A percentile compares a stretch with the other conserved stretches of the same genome.
phyloP scores from a whole-genome alignment of 92 coral and sea anemone species.

The Montipora capitata region DNA sequence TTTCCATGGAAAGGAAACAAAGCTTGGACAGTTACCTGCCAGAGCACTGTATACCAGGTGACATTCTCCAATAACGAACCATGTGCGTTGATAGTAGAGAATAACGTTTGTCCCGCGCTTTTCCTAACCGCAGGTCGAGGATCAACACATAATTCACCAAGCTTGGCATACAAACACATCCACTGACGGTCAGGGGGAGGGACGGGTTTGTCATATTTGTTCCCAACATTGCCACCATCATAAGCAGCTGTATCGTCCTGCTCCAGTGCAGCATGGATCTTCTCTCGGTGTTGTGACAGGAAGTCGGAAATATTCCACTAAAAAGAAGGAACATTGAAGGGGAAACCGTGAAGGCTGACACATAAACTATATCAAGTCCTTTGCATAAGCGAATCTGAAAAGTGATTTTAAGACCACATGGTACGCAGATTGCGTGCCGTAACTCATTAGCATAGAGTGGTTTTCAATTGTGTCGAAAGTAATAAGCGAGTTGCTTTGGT shows the following conservation, averaged over 20 bases:
- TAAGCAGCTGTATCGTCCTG: constrained; percentile 55
- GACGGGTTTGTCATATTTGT: constrained; percentile 91
- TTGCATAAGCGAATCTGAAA: too few species aligned
- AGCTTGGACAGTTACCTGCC: constrained; percentile 82
- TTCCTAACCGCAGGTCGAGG: constrained; percentile 98
- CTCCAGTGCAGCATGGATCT: constrained; percentile 86
- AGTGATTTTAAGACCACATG: too few species aligned
- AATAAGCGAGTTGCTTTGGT: too few species aligned
- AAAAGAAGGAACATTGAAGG: not conserved
- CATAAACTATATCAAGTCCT: too few species aligned
- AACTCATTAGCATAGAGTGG: too few species aligned
- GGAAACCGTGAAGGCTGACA: too few species aligned
- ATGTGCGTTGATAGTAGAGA: constrained; percentile 98
- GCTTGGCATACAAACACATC: constrained; percentile 98
- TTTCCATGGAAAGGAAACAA: not conserved
- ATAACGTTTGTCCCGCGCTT: constrained; percentile 99
- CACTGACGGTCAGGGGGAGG: constrained; percentile 96
- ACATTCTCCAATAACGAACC: constrained; percentile 90
- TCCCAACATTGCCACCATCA: constrained; percentile 44
- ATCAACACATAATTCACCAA: constrained; percentile 98
- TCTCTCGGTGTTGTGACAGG: constrained; percentile 94
- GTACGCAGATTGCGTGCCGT: too few species aligned
- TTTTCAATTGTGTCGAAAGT: too few species aligned
- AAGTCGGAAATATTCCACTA: constrained; percentile 99
- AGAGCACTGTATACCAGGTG: constrained; percentile 99